phyloP scores from a whole-genome alignment of 2,113 vertebrate genomes.

The Dinomys branickii region DNA sequence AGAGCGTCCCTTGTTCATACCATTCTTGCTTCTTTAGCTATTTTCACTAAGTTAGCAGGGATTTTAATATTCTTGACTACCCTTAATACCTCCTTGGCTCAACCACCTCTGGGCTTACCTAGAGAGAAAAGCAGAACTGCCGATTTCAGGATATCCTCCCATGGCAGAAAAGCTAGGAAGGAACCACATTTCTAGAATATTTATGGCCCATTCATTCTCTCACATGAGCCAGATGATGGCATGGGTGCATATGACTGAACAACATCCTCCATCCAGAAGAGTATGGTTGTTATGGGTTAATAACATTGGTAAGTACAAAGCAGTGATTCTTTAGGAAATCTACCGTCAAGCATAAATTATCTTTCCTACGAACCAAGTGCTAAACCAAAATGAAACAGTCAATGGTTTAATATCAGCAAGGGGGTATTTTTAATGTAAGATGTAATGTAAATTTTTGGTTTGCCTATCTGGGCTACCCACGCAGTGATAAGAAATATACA shows the following conservation, averaged over 20 bases:
- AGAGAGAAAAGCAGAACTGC: neutral
- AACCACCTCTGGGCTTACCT: neutral
- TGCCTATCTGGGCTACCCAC: neutral
- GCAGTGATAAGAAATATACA: neutral
- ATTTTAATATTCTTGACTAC: neutral
- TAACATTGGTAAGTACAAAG: neutral
- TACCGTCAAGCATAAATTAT: neutral
- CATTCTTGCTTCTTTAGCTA: neutral
- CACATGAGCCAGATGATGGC: neutral
- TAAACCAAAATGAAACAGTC: constrained; percentile 13
- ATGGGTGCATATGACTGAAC: neutral
- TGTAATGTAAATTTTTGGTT: constrained; percentile 17
- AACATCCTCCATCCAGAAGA: neutral
- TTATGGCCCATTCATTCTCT: neutral
- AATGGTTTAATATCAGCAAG: neutral
- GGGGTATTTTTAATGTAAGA: neutral
- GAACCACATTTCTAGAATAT: neutral
- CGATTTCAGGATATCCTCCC: neutral
- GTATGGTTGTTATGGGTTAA: neutral
- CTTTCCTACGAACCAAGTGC: neutral
- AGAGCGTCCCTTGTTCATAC: neutral
- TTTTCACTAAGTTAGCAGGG: neutral
- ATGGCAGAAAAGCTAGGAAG: neutral
- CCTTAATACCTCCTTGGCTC: neutral
- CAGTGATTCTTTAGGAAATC: constrained; percentile 23